phyloP scores from a whole-genome alignment of 2,888 invertebrate species.

The Eristalis tenax region DNA sequence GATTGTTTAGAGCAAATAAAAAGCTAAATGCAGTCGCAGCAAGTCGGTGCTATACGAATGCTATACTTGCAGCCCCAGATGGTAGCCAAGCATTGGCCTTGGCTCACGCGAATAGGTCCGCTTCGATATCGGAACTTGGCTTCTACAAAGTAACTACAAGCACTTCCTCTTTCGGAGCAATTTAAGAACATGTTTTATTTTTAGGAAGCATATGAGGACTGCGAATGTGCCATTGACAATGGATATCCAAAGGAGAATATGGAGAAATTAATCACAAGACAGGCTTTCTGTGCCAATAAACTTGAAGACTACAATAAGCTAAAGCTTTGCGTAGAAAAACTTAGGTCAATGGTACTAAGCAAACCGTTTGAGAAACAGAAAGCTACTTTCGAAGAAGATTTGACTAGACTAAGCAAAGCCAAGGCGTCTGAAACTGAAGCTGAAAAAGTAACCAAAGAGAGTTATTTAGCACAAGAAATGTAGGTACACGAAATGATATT shows the following conservation, averaged over 20 bases:
- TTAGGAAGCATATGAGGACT: constrained; percentile 78
- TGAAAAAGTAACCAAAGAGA: not conserved
- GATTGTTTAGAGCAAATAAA: constrained; percentile 68
- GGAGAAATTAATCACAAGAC: constrained; percentile 55
- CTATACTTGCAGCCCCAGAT: constrained; percentile 76
- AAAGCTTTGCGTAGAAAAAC: constrained; percentile 16
- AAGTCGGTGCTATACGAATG: constrained; percentile 76
- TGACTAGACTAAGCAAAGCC: not conserved
- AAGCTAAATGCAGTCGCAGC: constrained; percentile 73
- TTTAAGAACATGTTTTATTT: not conserved
- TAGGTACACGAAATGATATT: not conserved
- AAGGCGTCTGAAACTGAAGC: not conserved
- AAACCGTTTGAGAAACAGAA: constrained; percentile 3
- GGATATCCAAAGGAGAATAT: constrained; percentile 72
- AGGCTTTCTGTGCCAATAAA: constrained; percentile 55
- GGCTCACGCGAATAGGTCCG: constrained; percentile 79
- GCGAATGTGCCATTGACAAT: constrained; percentile 76
- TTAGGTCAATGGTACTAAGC: constrained; percentile 15
- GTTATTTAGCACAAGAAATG: constrained; percentile 41
- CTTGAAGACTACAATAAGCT: constrained; percentile 31
- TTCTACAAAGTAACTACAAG: constrained; percentile 73
- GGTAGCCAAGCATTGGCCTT: constrained; percentile 74
- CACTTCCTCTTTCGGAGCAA: not conserved
- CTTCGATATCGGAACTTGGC: constrained; percentile 77
- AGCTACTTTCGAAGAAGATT: constrained; percentile 17